These are phyloP conservation scores for Philypnodon macrostomus DNA, from an alignment of 2,797 vertebrate genomes.

Conservation along the genomic window DNA sequence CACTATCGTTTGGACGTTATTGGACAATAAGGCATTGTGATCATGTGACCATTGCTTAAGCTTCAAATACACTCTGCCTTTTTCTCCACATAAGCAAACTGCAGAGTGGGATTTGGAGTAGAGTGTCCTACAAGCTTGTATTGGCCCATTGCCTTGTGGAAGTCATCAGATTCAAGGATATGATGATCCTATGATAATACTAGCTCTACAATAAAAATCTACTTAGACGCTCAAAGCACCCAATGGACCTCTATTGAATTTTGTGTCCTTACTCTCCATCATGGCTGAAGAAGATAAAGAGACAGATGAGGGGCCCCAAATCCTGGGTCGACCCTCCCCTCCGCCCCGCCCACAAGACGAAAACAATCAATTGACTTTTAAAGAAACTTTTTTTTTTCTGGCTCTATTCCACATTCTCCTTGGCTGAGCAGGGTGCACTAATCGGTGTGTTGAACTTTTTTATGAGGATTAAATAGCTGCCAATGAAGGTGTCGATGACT, in stretches of 20 bases:
- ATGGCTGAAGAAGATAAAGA: slow-evolving; percentile 59
- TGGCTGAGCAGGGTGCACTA: slow-evolving; percentile 79
- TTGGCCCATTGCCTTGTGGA: slow-evolving; percentile 31
- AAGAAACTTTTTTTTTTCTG: slow-evolving; percentile 69
- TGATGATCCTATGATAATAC: slow-evolving; percentile 70
- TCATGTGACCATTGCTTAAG: too few relatives aligned
- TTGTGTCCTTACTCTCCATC: slow-evolving; percentile 42
- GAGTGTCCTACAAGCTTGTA: slow-evolving; percentile 31
- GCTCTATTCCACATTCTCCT: slow-evolving; percentile 65
- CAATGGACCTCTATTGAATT: slow-evolving; percentile 58
- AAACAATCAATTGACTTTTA: slow-evolving; percentile 81
- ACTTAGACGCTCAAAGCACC: slow-evolving; percentile 44
- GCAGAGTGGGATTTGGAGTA: slow-evolving; percentile 32
- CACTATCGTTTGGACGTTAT: too few relatives aligned
- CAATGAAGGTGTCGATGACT: slow-evolving; percentile 82
- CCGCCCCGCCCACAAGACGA: slow-evolving; percentile 52
- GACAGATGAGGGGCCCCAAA: slow-evolving; percentile 72
- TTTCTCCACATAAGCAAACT: slow-evolving; percentile 21
- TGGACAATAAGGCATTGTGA: too few relatives aligned
- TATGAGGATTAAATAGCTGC: slow-evolving; percentile 77
- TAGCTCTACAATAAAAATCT: slow-evolving; percentile 66
- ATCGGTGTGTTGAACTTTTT: slow-evolving; percentile 79
- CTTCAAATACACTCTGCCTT: slow-evolving; percentile 22
- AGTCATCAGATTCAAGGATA: too few relatives aligned
- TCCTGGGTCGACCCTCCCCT: slow-evolving; percentile 44